Percentiles rank a stretch among this genome's conserved stretches.
These are phyloP conservation scores for Nomada ferruginata DNA, from an alignment of 2,888 invertebrate species.

Conservation along the genomic window DNA sequence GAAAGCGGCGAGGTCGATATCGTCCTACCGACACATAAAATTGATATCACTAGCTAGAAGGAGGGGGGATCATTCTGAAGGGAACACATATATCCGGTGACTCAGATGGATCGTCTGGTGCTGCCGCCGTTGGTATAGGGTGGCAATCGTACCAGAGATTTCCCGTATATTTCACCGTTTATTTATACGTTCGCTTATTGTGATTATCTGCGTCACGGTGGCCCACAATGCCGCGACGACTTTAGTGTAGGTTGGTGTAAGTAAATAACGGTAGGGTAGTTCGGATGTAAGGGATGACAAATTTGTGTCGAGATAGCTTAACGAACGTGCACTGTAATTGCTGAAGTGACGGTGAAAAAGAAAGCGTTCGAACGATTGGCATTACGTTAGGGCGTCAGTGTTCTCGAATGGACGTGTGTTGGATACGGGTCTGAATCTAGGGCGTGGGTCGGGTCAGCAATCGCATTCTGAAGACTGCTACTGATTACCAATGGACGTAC, in stretches of 20 bases:
- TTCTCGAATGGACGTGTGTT: not conserved
- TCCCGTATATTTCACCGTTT: constrained; percentile 29
- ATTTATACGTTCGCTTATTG: constrained; percentile 43
- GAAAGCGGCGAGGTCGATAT: constrained; percentile 69
- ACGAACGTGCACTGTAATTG: too few species aligned
- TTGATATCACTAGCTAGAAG: constrained; percentile 76
- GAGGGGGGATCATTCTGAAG: constrained; percentile 57
- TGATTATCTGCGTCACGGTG: constrained; percentile 22
- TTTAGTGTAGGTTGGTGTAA: not conserved
- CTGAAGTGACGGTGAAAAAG: too few species aligned
- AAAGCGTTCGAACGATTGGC: too few species aligned
- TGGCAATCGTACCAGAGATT: constrained; percentile 45
- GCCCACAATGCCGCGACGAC: not conserved
- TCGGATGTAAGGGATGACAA: too few species aligned
- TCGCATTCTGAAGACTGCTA: too few species aligned
- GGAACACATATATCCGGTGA: constrained; percentile 35
- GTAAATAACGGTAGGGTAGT: too few species aligned
- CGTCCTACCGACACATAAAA: constrained; percentile 79
- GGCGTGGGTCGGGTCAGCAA: constrained; percentile 19
- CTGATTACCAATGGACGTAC: too few species aligned
- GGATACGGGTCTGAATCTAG: constrained; percentile 30
- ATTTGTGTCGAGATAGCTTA: not conserved
- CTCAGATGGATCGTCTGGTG: constrained; percentile 45
- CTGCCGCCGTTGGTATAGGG: constrained; percentile 19
- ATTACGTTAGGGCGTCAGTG: not conserved